Base-by-base conservation (phyloP, 2,797 vertebrate genomes). In the Chaetophractus vellerosus region DNA sequence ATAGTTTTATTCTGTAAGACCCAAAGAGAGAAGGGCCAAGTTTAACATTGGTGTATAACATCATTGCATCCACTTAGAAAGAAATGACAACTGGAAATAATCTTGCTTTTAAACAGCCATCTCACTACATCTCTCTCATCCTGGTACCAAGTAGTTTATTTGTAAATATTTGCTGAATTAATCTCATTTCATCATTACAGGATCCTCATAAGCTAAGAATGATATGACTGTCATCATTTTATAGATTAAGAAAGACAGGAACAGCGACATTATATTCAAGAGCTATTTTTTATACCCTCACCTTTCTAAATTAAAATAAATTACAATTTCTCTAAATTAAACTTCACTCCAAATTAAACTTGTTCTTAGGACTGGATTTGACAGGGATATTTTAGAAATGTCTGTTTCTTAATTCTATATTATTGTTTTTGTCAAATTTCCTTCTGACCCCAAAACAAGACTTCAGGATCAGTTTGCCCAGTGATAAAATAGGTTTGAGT, bases 301-400 rank as follows among this genome's bases (percentile, higher is more conserved):
- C 12, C 12, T 90, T 81, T 81, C 78, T 50, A 64, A 82, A 78
- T 64, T 48, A 69, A 76, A 71, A 64, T 38, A 85, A 95, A 91
- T 76, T 9, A 68, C 81, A 94, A 82, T 63, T 90, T 81, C 55
- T 95, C 79, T 88, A 63, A 86, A 55, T 41, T 68, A 92, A 68
- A 64, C 18, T 36, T 45, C 26, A 57, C n/a, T 92, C 63, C 69
- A 84, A 72, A 85, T 87, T 59, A 48, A 93, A 61, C 38, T 91
- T 90, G 52, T 79, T 50, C 63, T 91, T 14, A 7, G 41, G 45
- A 33, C n/a, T 88, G 11, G 48, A 59, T 90, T 38, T 93, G 74
- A 85, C 10, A 50, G 5, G 9, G 5, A 33, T 91, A 45, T 85
- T 76, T 94, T 68, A 55, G 14, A 95, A 80, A 78, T 94, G 26